Base-by-base conservation (phyloP, 2,797 vertebrate species). In the Botia kubotai region DNA sequence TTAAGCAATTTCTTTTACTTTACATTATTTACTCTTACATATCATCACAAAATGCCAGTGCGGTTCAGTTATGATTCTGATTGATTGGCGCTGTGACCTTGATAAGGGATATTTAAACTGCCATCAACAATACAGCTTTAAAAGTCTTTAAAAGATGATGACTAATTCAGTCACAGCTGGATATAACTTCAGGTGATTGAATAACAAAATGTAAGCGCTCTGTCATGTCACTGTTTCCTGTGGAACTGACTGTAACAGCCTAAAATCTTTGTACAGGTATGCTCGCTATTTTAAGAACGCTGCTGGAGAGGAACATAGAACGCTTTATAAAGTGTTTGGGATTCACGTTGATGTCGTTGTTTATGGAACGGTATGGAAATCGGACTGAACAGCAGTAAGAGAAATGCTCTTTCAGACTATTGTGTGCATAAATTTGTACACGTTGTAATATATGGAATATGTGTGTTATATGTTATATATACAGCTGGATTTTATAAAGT, bases 81-180 rank as follows among this genome's bases (percentile, higher is more conserved):
- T 98, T 1, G 88, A 95, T 50, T 98, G 97, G 97, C 83, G 95
- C 87, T 98, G 97, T 90, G 94, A 98, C 89, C 94, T 98, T 29
- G 97, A 98, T 89, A 94, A 92, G 90, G 92, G 88, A 0, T 83
- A 90, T 67, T 94, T 95, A 19, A 76, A 91, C 70, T 98, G 97
- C 86, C 89, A 94, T 81, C 97, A 96, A 65, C 87, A 81, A 55
- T 98, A 98, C 89, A 88, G 87, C 73, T 97, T 98, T 86, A 94
- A 86, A 66, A 94, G 95, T 14, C 91, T 98, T 89, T 96, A 96
- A 81, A 90, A 83, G 8, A 76, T 85, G 77, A 86, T 89, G 14
- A 89, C 90, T 82, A 73, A 71, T 1, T 86, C 89, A 17, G 89
- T 90, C 82, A 75, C 68, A 1, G 92, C 94, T 6, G 96, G 96